Base-by-base conservation (phyloP, 2,888 invertebrate species). In the Drosophila birchii region DNA sequence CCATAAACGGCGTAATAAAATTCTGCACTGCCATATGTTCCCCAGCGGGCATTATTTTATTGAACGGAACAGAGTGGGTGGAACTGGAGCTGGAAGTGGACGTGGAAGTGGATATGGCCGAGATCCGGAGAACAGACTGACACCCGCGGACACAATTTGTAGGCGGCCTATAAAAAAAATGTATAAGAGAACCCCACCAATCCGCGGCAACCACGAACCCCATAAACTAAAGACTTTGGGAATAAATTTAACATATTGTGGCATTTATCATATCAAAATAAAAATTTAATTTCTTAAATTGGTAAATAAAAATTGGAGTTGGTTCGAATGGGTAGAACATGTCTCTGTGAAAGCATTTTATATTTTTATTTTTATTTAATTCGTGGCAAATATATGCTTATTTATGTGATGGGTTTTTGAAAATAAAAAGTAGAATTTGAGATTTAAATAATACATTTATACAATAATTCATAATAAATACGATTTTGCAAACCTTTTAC, bases 21-120 rank as follows among this genome's bases (percentile, higher is more conserved):
- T 89, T 89, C 86, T 85, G 89, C 86, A 88, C 79, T 80, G 83
- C 86, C 86, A 89, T 86, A 86, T 86, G 86, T 89, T 89, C 86
- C 86, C 89, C 88, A 89, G 89, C 88, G 86, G 86, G 86, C 80
- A 88, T 88, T 88, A 84, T 86, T 86, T 86, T 86, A 88, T 86
- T 84, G 81, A 76, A 73, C 78, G 69, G 68, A 69, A 70, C 75
- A 77, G 44, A 51, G 43, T 71, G 73, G 73, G 72, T 64, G 56
- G 64, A 43, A 26, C 23, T 53, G 49, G 49, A 34, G 62, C 63
- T 63, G 56, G 74, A 43, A 18, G 20, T 51, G 45, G 45, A 47
- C 5, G 72, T 56, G 49, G 72, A 67, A 41, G 20, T 55, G 41
- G 44, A 44, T 32, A 26, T 54, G 70, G 55, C 54, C 55, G 38